These are phyloP conservation scores for Caenorhabditis sulstoni DNA, from an alignment of 2,888 invertebrate species.

Conservation along the genomic window DNA sequence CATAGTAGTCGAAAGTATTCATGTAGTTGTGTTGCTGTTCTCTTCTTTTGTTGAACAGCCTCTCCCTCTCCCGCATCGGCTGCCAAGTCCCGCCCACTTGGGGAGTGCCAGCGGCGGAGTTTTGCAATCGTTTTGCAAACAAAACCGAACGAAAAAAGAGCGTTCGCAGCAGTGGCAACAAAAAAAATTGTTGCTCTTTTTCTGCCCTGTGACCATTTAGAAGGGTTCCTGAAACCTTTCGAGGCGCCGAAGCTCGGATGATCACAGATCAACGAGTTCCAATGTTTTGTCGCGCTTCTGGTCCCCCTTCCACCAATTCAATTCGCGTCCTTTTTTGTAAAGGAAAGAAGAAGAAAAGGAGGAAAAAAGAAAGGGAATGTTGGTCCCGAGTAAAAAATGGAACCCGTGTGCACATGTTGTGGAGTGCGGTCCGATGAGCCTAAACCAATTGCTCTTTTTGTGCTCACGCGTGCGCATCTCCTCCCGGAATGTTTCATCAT, in stretches of 20 bases:
- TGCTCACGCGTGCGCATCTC: constrained; percentile 49
- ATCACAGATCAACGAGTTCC: constrained; percentile 48
- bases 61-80: constrained; percentile 3
- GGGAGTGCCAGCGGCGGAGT: constrained; percentile 2
- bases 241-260: constrained; percentile 7
- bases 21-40: constrained; percentile 49
- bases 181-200: not conserved
- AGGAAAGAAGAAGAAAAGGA: not conserved
- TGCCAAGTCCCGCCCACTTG: constrained; percentile 39
- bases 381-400: constrained; percentile 48
- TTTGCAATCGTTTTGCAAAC: constrained; percentile 46
- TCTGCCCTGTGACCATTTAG: not conserved
- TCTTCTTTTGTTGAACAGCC: constrained; percentile 31
- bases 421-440: constrained; percentile 58
- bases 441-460: constrained; percentile 60
- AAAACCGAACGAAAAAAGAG: constrained; percentile 9
- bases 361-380: constrained; percentile 31
- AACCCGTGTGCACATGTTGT: constrained; percentile 56
- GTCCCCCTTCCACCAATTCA: constrained; percentile 5
- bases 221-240: constrained; percentile 15
- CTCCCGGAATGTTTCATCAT: constrained; percentile 54
- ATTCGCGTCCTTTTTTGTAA: constrained; percentile 28
- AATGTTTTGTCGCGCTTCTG: constrained; percentile 12
- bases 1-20: constrained; percentile 40
- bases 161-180: constrained; percentile 6